Evolutionary conservation across 2,113 vertebrate species (phyloP).

Genomic region (Genyomyrus donnyi): DNA sequence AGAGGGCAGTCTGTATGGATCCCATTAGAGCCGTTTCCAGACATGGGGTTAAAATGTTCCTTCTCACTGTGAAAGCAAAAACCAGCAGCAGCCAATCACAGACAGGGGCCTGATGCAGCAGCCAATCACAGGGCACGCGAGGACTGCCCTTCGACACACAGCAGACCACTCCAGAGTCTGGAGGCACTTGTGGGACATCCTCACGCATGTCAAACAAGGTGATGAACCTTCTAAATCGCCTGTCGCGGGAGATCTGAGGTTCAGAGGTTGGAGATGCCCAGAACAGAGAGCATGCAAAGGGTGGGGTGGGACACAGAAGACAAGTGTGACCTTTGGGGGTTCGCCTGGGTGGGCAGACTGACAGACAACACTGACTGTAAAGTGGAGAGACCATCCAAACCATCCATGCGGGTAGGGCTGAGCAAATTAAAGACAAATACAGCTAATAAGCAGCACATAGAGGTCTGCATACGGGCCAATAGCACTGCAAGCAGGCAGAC

Average conservation of each 20-base stretch:
- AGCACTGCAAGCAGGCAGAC: slow-evolving; percentile 37
- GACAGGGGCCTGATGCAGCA: slow-evolving; percentile 12
- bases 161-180: slow-evolving; percentile 19
- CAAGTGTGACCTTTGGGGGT: slow-evolving; percentile 41
- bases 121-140: slow-evolving; percentile 35
- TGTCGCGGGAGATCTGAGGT: not conserved
- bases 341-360: slow-evolving; percentile 6
- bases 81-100: slow-evolving; percentile 28
- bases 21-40: not conserved
- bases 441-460: slow-evolving; percentile 2
- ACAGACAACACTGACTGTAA: slow-evolving; percentile 27
- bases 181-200: slow-evolving; percentile 18
- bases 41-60: slow-evolving; percentile 48
- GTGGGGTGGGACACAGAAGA: slow-evolving; percentile 7
- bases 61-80: slow-evolving; percentile 27
- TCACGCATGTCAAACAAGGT: not conserved
- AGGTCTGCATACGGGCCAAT: not conserved
- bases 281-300: slow-evolving; percentile 1
- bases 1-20: not conserved
- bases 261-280: slow-evolving; percentile 35
- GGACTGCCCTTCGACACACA: slow-evolving; percentile 41
- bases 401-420: not conserved
- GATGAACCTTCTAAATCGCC: not conserved
- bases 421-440: not conserved
- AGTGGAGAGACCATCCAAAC: not conserved